phyloP scores from a whole-genome alignment of 2,113 vertebrate species.

The Melanotaenia duboulayi region DNA sequence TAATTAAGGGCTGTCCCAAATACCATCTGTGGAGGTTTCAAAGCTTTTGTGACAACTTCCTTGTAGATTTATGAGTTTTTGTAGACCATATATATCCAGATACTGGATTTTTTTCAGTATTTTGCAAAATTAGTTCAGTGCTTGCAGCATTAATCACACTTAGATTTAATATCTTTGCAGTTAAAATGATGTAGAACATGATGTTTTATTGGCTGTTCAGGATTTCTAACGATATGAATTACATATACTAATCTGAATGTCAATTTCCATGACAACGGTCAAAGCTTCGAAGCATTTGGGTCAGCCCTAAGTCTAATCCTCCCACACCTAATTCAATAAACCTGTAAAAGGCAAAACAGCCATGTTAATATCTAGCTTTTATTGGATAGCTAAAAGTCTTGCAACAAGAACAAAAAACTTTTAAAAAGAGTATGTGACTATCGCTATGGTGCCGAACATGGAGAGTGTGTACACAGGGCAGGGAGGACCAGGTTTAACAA shows the following conservation, averaged over 20 bases:
- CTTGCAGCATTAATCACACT: too few species aligned
- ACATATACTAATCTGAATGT: background rate
- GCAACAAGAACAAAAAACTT: conserved; percentile 68
- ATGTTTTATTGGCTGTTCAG: background rate
- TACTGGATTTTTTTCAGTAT: too few species aligned
- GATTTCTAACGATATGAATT: background rate
- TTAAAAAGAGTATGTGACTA: conserved; percentile 63
- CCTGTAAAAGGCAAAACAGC: conserved; percentile 59
- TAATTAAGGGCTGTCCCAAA: conserved; percentile 47
- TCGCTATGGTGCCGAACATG: conserved; percentile 74
- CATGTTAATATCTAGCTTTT: conserved; percentile 80
- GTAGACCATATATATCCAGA: too few species aligned
- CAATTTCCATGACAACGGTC: background rate
- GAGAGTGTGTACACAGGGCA: conserved; percentile 70
- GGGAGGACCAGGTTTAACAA: conserved; percentile 70
- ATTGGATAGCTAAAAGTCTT: conserved; percentile 76
- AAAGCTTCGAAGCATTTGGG: conserved; percentile 8
- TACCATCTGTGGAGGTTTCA: background rate
- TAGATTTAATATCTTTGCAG: too few species aligned
- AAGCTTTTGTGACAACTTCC: background rate
- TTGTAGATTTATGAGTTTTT: too few species aligned
- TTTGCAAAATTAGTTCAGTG: background rate
- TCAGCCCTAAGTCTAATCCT: conserved; percentile 37
- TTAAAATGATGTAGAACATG: background rate
- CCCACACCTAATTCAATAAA: conserved; percentile 69